Percentiles rank a stretch among this genome's conserved stretches.
These are phyloP conservation scores for Yponomeuta plumbellus DNA, from an alignment of 2,888 invertebrate species.

Conservation along the genomic window DNA sequence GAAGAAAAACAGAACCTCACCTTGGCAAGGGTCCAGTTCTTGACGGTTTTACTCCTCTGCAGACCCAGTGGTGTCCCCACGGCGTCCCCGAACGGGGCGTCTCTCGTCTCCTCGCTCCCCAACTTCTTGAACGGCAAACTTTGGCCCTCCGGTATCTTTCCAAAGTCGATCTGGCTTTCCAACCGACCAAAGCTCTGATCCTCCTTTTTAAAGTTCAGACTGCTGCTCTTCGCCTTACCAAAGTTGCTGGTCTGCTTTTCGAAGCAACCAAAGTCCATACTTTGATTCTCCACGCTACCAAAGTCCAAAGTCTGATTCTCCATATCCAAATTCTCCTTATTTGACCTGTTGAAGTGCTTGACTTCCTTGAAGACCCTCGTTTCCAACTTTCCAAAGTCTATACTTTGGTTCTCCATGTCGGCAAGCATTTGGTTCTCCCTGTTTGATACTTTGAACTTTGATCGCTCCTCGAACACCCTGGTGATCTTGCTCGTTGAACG, in stretches of 20 bases:
- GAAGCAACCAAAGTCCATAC: conserved; percentile 23
- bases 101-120: conserved; percentile 51
- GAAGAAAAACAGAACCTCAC: conserved; percentile 30
- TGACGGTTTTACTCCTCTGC: conserved; percentile 17
- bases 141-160: neutral
- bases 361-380: neutral
- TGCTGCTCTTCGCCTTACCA: conserved; percentile 17
- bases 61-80: conserved; percentile 33
- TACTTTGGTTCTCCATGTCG: neutral
- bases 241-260: neutral
- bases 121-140: neutral
- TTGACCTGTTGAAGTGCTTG: neutral
- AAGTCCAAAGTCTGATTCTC: neutral
- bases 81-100: conserved; percentile 45
- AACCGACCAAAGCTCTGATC: conserved; percentile 36
- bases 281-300: neutral
- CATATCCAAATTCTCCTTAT: conserved; percentile 1
- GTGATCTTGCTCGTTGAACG: conserved; percentile 43
- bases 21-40: conserved; percentile 52
- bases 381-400: neutral
- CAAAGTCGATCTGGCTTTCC: neutral
- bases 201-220: conserved; percentile 44
- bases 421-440: conserved; percentile 47
- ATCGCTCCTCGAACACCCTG: conserved; percentile 56
- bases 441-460: conserved; percentile 51